phyloP scores from a whole-genome alignment of 2,797 vertebrate species.

The Emydoidea blandingii region DNA sequence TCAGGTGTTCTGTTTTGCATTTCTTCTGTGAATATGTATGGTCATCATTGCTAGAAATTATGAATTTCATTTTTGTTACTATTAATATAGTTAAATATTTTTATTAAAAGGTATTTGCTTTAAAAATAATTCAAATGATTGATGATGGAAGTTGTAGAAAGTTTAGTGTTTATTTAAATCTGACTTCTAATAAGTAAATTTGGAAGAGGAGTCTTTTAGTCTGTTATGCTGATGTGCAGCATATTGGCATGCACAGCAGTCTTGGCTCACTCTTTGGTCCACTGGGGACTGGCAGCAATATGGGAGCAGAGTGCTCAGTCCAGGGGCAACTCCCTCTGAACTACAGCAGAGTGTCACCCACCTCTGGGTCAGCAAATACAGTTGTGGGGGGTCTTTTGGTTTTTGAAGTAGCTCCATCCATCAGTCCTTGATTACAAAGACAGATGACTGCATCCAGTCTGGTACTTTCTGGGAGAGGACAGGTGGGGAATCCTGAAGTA shows the following conservation, averaged over 20 bases:
- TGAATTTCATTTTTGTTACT: not conserved
- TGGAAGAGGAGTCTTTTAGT: not conserved
- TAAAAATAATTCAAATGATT: not conserved
- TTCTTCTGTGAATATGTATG: not conserved
- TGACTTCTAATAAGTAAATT: not conserved
- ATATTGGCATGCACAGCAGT: not conserved
- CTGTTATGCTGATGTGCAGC: not conserved
- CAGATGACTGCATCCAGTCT: not conserved
- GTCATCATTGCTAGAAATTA: not conserved
- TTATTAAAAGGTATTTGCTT: not conserved
- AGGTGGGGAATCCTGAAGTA: not conserved
- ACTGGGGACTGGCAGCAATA: not conserved
- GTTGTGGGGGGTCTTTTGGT: rapidly evolving
- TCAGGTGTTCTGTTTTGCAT: constrained; percentile 3
- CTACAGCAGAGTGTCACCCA: rapidly evolving
- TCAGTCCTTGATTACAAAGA: not conserved
- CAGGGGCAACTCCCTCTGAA: not conserved
- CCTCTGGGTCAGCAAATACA: not conserved
- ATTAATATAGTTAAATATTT: not conserved
- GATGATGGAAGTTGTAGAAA: not conserved
- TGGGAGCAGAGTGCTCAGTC: rapidly evolving
- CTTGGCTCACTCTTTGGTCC: not conserved
- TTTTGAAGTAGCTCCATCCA: not conserved
- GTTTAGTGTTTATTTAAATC: not conserved
- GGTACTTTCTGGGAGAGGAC: not conserved